Evolutionary conservation across 2,888 invertebrate species (phyloP).

Genomic region (Eupeodes latifasciatus): DNA sequence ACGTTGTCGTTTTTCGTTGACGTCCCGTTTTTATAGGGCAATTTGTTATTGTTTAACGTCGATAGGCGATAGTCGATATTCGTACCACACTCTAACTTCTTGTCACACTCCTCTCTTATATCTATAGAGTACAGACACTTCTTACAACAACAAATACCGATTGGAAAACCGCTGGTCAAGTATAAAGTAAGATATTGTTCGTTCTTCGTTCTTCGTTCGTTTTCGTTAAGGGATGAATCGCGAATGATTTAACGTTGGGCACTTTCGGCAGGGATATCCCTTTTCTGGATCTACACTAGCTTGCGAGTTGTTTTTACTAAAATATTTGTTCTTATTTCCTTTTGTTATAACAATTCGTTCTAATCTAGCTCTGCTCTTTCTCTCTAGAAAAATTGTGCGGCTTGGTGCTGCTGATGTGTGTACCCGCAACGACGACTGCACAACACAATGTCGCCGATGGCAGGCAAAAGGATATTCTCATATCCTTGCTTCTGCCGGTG

Average conservation of each 20-base stretch:
- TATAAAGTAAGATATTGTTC: neutral
- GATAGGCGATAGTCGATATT: neutral
- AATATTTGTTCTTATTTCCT: constrained; percentile 26
- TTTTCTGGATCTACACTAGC: constrained; percentile 58
- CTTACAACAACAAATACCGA: constrained; percentile 44
- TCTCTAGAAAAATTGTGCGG: constrained; percentile 44
- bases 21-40: constrained; percentile 57
- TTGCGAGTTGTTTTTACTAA: constrained; percentile 31
- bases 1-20: constrained; percentile 70
- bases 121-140: constrained; percentile 30
- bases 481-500: constrained; percentile 69
- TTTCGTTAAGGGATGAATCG: constrained; percentile 78
- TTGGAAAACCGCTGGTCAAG: constrained; percentile 56
- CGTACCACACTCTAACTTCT: constrained; percentile 16
- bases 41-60: constrained; percentile 55
- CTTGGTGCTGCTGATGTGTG: constrained; percentile 66
- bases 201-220: constrained; percentile 76
- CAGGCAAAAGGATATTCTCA: constrained; percentile 72
- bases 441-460: constrained; percentile 73
- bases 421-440: constrained; percentile 74
- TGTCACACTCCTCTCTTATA: constrained; percentile 31
- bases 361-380: constrained; percentile 44
- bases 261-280: constrained; percentile 72
- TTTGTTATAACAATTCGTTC: constrained; percentile 38
- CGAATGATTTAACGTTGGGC: constrained; percentile 78